Base-by-base conservation (phyloP, 2,797 vertebrate species). In the Rhinatrema bivittatum region DNA sequence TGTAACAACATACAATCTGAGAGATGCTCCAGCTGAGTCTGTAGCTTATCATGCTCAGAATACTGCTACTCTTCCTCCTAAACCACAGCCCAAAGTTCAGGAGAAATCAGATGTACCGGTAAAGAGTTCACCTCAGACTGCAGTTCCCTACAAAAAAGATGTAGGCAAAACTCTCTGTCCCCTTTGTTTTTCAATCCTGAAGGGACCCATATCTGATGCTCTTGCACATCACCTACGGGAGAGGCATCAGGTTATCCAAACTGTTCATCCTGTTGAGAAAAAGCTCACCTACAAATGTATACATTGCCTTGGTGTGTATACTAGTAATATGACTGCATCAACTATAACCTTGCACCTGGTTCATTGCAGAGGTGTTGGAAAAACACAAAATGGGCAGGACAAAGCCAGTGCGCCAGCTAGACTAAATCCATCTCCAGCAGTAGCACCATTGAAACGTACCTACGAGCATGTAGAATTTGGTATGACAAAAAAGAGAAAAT, bases 211-310 rank as follows among this genome's bases (percentile, higher is more conserved):
- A 65, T 95, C 95, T 2, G 95, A 98, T 42, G 91, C 95, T 4
- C 76, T 99, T 56, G 90, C 94, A 8, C 95, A 97, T 68, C 95
- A 99, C 57, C 77, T 99, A 40, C 82, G 92, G 47, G 95, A 99
- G 66, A 73, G 94, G 39, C 95, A 99, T 69, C 94, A 99, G 47
- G 94, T 98, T 6, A 96, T 98, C 56, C 94, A 98, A 74, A 97
- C 93, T 0, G 93, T 97, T 48, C 93, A 97, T 60, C 94, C 94
- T 0, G 95, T 98, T 46, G 95, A 98, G 74, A 98, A 97, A 61
- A 98, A 98, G 70, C 82, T 99, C 13, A 99, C 95, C 15, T 99
- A 98, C 67, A 99, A 99, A 62, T 99, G 95, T 51, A 99, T 99
- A 52, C 95, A 99, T 69, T 99, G 95, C 70, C 81, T 99, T 36